Conservation (phyloP, 2,888 invertebrate species). For the Ferdinandea cuprea region DNA sequence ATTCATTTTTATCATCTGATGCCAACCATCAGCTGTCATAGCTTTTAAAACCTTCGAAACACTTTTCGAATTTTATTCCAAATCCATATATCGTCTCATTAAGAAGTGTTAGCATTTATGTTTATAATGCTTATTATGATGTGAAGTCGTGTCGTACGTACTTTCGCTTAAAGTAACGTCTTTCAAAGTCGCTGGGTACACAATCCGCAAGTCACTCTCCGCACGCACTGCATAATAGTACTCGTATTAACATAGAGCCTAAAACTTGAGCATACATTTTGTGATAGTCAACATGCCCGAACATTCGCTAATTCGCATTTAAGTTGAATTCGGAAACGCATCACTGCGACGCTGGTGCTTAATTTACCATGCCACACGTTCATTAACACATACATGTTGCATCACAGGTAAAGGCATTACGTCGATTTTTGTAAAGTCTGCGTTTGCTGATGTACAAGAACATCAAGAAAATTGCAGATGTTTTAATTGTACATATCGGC, state of each 20-base stretch:
- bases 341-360: no score
- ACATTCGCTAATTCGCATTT: no score
- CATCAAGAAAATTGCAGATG: no score
- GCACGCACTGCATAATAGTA: not conserved
- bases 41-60: not conserved
- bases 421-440: no score
- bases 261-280: not conserved
- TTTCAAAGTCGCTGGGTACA: not conserved
- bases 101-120: slow-evolving; percentile 10
- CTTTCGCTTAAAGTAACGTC: slow-evolving; percentile 33
- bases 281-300: not conserved
- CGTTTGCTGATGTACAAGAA: no score
- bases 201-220: not conserved
- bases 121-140: slow-evolving; percentile 31
- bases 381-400: no score
- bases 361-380: no score
- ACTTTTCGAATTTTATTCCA: not conserved
- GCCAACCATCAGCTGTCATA: not conserved
- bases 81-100: not conserved
- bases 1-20: not conserved
- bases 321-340: no score
- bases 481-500: no score
- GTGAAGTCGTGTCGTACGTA: slow-evolving; percentile 55
- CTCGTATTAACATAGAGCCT: not conserved
- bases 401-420: no score